Evolutionary conservation across 2,888 invertebrate genomes (phyloP).

Genomic region (Cremastinae sp.): DNA sequence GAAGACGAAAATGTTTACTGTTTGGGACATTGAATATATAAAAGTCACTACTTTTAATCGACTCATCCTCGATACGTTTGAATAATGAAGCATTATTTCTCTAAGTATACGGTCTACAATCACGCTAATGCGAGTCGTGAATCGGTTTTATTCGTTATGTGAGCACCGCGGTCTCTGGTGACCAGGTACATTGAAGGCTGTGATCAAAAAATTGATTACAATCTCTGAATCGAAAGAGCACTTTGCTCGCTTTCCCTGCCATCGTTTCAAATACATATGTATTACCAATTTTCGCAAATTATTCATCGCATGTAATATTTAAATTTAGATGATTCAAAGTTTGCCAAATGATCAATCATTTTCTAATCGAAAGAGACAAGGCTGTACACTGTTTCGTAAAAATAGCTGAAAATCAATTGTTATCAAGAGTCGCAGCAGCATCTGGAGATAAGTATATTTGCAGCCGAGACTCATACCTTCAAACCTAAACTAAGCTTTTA

Average conservation of each 20-base stretch:
- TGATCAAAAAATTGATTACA: not conserved
- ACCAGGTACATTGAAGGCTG: not conserved
- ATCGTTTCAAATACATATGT: not conserved
- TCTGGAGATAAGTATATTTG: too few relatives aligned
- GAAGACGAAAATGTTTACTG: slow-evolving; percentile 20
- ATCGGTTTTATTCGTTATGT: slow-evolving; percentile 21
- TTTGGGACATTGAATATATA: slow-evolving; percentile 19
- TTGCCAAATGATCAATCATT: too few relatives aligned
- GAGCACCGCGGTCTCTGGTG: not conserved
- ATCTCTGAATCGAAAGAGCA: slow-evolving; percentile 3
- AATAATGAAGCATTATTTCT: slow-evolving; percentile 35
- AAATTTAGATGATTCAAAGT: too few relatives aligned
- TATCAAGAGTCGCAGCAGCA: too few relatives aligned
- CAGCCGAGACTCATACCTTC: too few relatives aligned
- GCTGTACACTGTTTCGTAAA: too few relatives aligned
- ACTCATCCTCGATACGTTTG: slow-evolving; percentile 43
- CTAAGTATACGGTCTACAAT: slow-evolving; percentile 36
- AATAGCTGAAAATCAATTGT: too few relatives aligned
- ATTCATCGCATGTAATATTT: too few relatives aligned
- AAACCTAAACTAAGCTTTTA: too few relatives aligned
- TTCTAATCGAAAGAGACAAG: too few relatives aligned
- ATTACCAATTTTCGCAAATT: not conserved
- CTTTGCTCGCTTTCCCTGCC: not conserved
- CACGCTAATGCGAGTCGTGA: slow-evolving; percentile 45
- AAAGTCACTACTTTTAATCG: slow-evolving; percentile 45